A percentile compares a stretch with the other conserved stretches of the same genome.
Evolutionary conservation across 2,888 invertebrate genomes (phyloP).

Genomic region (Harpagoxenus sublaevis): DNA sequence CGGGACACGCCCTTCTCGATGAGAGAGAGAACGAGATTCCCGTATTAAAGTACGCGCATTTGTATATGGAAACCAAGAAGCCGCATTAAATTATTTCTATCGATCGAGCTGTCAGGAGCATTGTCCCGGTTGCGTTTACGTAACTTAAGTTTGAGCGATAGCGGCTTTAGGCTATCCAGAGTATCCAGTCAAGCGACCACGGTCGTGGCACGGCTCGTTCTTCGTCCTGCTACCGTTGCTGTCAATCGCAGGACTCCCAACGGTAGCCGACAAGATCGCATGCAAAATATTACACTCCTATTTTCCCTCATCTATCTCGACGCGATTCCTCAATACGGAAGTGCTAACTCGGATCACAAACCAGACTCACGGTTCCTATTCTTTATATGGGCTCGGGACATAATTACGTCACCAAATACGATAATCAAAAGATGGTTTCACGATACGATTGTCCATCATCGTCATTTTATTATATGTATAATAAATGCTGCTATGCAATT

Average conservation of each 20-base stretch:
- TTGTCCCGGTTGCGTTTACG: slow-evolving; percentile 76
- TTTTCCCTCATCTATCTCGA: slow-evolving; percentile 39
- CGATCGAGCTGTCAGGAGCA: slow-evolving; percentile 76
- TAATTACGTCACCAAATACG: not conserved
- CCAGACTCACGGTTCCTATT: not conserved
- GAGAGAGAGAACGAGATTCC: slow-evolving; percentile 43
- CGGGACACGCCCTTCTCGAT: slow-evolving; percentile 38
- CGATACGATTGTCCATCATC: not conserved
- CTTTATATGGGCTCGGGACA: not conserved
- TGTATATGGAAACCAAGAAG: slow-evolving; percentile 46
- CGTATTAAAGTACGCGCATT: slow-evolving; percentile 45
- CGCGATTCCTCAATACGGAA: slow-evolving; percentile 34
- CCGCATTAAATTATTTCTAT: slow-evolving; percentile 79
- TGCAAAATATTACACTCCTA: slow-evolving; percentile 58
- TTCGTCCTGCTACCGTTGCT: slow-evolving; percentile 63
- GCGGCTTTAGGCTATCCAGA: slow-evolving; percentile 61
- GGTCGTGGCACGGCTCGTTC: slow-evolving; percentile 39
- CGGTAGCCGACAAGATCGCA: slow-evolving; percentile 56
- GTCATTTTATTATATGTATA: not conserved
- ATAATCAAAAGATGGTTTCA: not conserved
- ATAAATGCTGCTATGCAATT: not conserved
- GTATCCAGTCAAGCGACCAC: slow-evolving; percentile 56
- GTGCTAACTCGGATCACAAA: slow-evolving; percentile 20
- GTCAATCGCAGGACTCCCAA: slow-evolving; percentile 74
- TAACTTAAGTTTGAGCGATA: slow-evolving; percentile 78